Evolutionary conservation across 2,888 invertebrate genomes (phyloP), one percentile per base, ranked within the genome.

Genomic region (Heliconius sara): DNA sequence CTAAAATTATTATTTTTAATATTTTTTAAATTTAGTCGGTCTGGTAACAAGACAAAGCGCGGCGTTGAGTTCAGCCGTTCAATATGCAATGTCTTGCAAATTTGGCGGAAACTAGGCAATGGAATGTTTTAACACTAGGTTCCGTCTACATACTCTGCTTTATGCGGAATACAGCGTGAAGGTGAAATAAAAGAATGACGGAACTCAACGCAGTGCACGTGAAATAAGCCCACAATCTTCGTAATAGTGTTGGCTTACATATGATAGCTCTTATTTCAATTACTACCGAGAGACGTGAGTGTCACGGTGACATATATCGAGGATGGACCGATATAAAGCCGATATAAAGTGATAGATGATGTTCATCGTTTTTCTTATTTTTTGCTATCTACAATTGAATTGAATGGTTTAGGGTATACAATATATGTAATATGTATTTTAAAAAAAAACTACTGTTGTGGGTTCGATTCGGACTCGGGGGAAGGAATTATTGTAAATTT

Each of bases 271-370:
- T 65, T 65, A 25, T 65, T 65, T 65, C 65, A 27, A 65, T 65
- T 63, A 75, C 43, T 25, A 70, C 25, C 39, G 25, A 70, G n/a
- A 70, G n/a, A 70, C n/a, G 43, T 43, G 60, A 22, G 43, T 43
- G 70, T 70, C 70, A 25, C 70, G 6, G 6, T 39, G 43, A 43
- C 39, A 25, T 43, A 43, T 43, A 70, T 70, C 70, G 70, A 25
- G 25, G 70, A 39, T n/a, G 16, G 43, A 25, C 16, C 25, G 43
- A 70, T 65, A 27, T 27, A 70, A 70, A 70, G 70, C 16, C 25
- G 43, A 70, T 65, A 27, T 27, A 70, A 70, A 70, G 70, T 70
- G 70, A 70, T 70, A 43, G 70, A 70, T 70, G 70, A 70, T 70
- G 70, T 43, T 70, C 65, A 27, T 65, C 1, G 27, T 65, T 27